Base-by-base conservation (phyloP, 2,797 vertebrate species). In the Notamacropus eugenii region DNA sequence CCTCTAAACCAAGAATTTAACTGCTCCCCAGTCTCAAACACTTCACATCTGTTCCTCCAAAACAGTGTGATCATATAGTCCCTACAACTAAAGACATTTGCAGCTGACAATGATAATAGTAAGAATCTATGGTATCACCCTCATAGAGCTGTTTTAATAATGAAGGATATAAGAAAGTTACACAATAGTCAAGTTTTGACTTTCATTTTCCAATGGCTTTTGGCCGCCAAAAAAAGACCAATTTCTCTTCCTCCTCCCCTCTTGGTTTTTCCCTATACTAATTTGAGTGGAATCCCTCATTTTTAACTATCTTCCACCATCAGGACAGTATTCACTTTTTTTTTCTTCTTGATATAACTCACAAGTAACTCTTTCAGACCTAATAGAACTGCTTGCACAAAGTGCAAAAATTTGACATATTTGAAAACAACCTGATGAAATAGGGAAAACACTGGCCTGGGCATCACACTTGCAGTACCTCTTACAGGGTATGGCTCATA, bases 91-190 rank as follows among this genome's bases (percentile, higher is more conserved):
- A 54, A 95, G 56, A 91, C n/a, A 62, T 95, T 97, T 96, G 46
- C 92, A 97, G 97, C 97, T 97, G 96, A 97, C 4, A 52, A 50
- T 94, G 87, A 92, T 96, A 97, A 97, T 93, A 90, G 90, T 93
- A 94, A 67, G 46, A 31, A 93, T 54, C 87, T 91, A 95, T 93
- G 96, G 54, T 93, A 58, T 59, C 90, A 93, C 24, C 62, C 55
- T 96, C 62, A 57, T 95, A 96, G 97, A 97, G 96, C 0, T 16
- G 56, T 90, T 95, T 93, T 91, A 87, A 55, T 27, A 58, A 87
- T 90, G 93, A 91, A 90, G 19, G 5, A 12, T 90, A 29, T 24
- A 34, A 82, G 22, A 97, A 96, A 95, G 96, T 54, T 55, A 54
- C 46, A 24, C 91, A 91, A n/a, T 52, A 93, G 94, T 93, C n/a